Evolutionary conservation across 2,113 vertebrate species (phyloP).

Genomic region (Scolopax mira): DNA sequence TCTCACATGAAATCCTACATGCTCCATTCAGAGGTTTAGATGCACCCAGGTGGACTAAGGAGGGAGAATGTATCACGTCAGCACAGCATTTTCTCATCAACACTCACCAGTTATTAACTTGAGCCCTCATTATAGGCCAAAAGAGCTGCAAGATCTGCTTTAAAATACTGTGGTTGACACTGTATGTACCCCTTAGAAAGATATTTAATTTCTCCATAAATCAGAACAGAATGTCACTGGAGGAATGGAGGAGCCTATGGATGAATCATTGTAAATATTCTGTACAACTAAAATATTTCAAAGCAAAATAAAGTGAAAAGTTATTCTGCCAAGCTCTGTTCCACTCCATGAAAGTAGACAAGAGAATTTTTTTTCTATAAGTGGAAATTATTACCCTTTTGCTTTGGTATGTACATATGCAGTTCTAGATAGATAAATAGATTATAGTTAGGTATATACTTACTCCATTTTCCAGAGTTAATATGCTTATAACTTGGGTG

Average conservation of each 20-base stretch:
- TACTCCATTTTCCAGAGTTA: background rate
- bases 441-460: background rate
- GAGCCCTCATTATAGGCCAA: background rate
- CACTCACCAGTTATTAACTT: background rate
- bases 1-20: background rate
- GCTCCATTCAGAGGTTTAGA: background rate
- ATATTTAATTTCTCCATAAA: background rate
- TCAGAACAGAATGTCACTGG: background rate
- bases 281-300: background rate
- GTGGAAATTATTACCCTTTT: conserved; percentile 37
- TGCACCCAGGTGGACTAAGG: background rate
- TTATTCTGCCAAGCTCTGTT: background rate
- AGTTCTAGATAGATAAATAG: background rate
- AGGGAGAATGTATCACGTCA: background rate
- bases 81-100: background rate
- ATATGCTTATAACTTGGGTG: background rate
- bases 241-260: background rate
- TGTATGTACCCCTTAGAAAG: background rate
- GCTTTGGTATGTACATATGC: background rate
- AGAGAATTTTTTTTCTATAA: background rate
- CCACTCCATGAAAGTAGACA: background rate
- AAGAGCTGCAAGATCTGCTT: background rate
- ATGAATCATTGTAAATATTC: background rate
- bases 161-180: background rate
- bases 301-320: conserved; percentile 9